Percentiles rank a stretch among this genome's conserved stretches.
These are phyloP conservation scores for Quadriops clusia DNA, from an alignment of 2,888 invertebrate genomes.

Conservation along the genomic window DNA sequence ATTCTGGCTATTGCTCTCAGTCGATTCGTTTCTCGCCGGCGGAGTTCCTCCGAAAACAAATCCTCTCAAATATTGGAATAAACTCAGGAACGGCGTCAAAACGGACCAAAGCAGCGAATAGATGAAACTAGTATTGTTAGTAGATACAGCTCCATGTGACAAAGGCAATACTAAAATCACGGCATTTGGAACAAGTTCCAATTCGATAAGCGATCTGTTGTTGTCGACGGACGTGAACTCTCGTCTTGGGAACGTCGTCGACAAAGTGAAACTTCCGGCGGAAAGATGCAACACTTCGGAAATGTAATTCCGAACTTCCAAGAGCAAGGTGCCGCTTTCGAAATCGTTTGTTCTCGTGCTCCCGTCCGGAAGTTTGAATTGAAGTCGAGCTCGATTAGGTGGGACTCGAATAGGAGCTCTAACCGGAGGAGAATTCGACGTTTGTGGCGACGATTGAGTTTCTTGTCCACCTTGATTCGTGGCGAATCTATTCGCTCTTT, in stretches of 20 bases:
- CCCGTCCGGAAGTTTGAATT: slow-evolving; percentile 80
- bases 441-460: slow-evolving; percentile 11
- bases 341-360: slow-evolving; percentile 62
- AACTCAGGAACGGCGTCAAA: slow-evolving; percentile 46
- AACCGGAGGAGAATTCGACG: slow-evolving; percentile 25
- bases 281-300: slow-evolving; percentile 30
- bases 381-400: slow-evolving; percentile 53
- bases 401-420: slow-evolving; percentile 17
- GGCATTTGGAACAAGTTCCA: slow-evolving; percentile 63
- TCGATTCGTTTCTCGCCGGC: slow-evolving; percentile 21
- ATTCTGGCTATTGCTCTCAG: slow-evolving; percentile 27
- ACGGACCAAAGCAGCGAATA: slow-evolving; percentile 47
- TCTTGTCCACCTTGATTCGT: too few relatives aligned
- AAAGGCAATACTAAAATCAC: slow-evolving; percentile 61
- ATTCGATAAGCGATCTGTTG: slow-evolving; percentile 45
- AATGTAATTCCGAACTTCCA: slow-evolving; percentile 39
- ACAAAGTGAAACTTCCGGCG: slow-evolving; percentile 53
- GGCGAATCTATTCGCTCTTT: slow-evolving; percentile 42
- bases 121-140: slow-evolving; percentile 38
- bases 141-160: slow-evolving; percentile 31
- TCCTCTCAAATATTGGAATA: slow-evolving; percentile 42
- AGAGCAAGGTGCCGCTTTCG: slow-evolving; percentile 51
- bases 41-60: slow-evolving; percentile 31
- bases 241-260: slow-evolving; percentile 65
- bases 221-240: slow-evolving; percentile 48